Evolutionary conservation across 2,888 invertebrate genomes (phyloP).

Genomic region (Campoplex capitator): DNA sequence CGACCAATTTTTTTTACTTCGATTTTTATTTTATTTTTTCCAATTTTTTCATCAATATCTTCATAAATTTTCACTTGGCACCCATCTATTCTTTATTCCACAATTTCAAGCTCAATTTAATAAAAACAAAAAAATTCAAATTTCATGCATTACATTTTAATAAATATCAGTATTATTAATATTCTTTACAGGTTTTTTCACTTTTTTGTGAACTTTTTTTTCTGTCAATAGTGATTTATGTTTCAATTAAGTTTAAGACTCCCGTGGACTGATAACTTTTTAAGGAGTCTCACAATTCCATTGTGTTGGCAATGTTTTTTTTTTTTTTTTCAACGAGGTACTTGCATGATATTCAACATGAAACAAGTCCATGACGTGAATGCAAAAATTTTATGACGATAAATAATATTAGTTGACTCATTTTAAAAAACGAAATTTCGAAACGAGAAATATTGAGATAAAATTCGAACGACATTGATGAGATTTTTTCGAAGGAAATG

Average conservation of each 20-base stretch:
- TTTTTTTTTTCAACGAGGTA: not conserved
- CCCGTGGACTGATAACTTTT: not conserved
- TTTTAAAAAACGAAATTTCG: too few species aligned
- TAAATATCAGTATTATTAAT: not conserved
- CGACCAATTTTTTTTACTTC: not conserved
- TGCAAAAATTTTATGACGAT: too few species aligned
- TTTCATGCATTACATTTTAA: not conserved
- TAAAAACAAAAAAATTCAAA: not conserved
- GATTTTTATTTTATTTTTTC: not conserved
- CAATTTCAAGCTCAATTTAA: not conserved
- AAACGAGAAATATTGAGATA: not conserved
- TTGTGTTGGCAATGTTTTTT: not conserved
- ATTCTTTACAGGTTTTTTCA: not conserved
- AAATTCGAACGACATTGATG: not conserved
- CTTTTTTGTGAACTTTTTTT: not conserved
- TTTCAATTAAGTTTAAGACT: not conserved
- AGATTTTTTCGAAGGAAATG: not conserved
- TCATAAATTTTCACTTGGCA: not conserved
- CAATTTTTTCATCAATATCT: not conserved
- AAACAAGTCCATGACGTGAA: not conserved
- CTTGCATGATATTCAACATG: not conserved
- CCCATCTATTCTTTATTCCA: not conserved
- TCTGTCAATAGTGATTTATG: not conserved
- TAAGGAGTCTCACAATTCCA: conserved; percentile 1
- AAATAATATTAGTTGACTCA: too few species aligned